Base-by-base conservation (phyloP, 2,888 invertebrate genomes). In the Drosophila merina region DNA sequence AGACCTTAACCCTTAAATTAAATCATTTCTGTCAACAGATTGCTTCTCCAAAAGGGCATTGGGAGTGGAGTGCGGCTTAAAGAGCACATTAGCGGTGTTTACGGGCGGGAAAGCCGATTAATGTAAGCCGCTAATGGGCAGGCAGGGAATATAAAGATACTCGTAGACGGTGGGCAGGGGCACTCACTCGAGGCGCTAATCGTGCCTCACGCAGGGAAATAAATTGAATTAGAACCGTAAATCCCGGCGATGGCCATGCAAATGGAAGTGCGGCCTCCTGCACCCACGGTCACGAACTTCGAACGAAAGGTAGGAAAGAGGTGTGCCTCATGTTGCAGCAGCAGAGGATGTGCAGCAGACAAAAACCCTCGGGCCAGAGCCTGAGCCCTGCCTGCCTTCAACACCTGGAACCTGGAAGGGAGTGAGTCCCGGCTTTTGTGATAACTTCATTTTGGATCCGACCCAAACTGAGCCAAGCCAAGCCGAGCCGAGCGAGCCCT, bases 211-310 rank as follows among this genome's bases (percentile, higher is more conserved):
- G 64, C 64, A 64, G 62, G 30, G 64, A 64, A 69, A 68, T 70
- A 70, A 70, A 70, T 70, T 70, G 44, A 70, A 70, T 60, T 70
- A 69, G 69, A 69, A 69, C 69, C 69, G 60, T 70, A 68, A 58
- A 69, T 54, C 68, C 69, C 57, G 20, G 69, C 40, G 48, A 26
- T 51, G 49, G 63, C 49, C 48, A 68, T 68, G 68, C 68, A 67
- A 68, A 68, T 70, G 69, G 62, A 63, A 31, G 63, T 38, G 58
- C 51, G 12, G 60, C 60, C 26, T 60, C 25, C 58, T 52, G 60
- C 60, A 62, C 60, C 62, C 63, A 51, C 62, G 63, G 69, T 55
- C 69, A 70, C 69, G 69, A n/a, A 45, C 30, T 9, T 12, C 10
- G n/a, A 45, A 20, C 2, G 20, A 40, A 30, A 25, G 33, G 51